Percentiles rank a stretch among this genome's conserved stretches.
phyloP scores from a whole-genome alignment of 2,888 invertebrate species.

The Cryptus armator region DNA sequence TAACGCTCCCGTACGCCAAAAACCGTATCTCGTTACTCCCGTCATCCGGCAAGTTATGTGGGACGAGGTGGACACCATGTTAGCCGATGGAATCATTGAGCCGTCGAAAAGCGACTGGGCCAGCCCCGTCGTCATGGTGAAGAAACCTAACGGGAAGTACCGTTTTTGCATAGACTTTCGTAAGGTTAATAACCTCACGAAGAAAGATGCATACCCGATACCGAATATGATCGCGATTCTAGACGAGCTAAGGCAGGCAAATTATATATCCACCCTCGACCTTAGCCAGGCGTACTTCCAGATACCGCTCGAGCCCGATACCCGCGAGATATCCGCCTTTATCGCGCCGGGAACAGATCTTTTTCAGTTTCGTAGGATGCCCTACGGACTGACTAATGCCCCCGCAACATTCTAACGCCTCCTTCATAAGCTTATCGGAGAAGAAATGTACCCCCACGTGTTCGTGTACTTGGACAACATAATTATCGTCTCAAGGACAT shows the following conservation, averaged over 20 bases:
- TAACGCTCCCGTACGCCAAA: slow-evolving; percentile 31
- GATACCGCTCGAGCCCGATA: slow-evolving; percentile 66
- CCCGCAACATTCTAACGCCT: slow-evolving; percentile 69
- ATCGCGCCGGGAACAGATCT: slow-evolving; percentile 37
- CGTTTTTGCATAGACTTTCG: slow-evolving; percentile 76
- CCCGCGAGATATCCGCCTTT: too few species aligned
- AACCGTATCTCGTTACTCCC: slow-evolving; percentile 51
- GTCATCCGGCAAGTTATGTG: slow-evolving; percentile 36
- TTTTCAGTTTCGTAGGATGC: slow-evolving; percentile 65
- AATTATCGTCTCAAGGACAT: slow-evolving; percentile 42
- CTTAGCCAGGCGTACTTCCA: slow-evolving; percentile 76
- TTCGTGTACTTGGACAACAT: slow-evolving; percentile 64
- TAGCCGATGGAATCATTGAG: slow-evolving; percentile 73
- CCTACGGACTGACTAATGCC: slow-evolving; percentile 67
- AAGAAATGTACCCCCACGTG: slow-evolving; percentile 63
- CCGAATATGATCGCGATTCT: slow-evolving; percentile 61
- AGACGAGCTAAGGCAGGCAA: slow-evolving; percentile 73
- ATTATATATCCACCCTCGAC: slow-evolving; percentile 77
- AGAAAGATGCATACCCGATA: slow-evolving; percentile 54
- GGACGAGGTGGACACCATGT: slow-evolving; percentile 77
- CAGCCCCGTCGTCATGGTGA: slow-evolving; percentile 75
- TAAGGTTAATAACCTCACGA: slow-evolving; percentile 73
- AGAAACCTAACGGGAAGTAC: slow-evolving; percentile 73
- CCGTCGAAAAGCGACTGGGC: slow-evolving; percentile 69
- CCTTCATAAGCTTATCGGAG: slow-evolving; percentile 63